Evolutionary conservation across 2,113 vertebrate species (phyloP), one percentile per base, ranked within the genome.

Genomic region (Gnathonemus echidnorhynchus): DNA sequence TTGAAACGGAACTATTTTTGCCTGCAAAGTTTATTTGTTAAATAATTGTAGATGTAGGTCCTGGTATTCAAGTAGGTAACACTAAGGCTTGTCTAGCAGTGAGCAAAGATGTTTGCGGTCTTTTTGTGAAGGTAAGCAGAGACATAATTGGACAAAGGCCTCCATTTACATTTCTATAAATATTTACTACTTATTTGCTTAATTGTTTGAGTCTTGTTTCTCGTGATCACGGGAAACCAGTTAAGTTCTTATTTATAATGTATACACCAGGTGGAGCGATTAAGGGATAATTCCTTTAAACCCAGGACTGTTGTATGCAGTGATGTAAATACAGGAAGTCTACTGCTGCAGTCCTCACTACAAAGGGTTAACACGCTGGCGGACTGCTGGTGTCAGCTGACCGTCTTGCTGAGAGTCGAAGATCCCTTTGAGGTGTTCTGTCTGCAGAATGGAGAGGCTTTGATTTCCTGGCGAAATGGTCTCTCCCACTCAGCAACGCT

Each of bases 1-100:
- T 99, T 97, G 98, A 99, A 99, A 99, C 97, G 96, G 96, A 98
- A 97, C 97, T 98, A 98, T 98, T 98, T 98, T 99, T 99, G 98
- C 98, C 98, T 99, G 98, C 98, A 97, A 97, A 97, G 98, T 98
- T 95, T 98, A 96, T 97, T 98, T 99, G 98, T 99, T 98, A 98
- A 98, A 98, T 99, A 99, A 97, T 96, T 99, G 97, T 99, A 99
- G 98, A 99, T 96, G 97, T 98, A 98, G 97, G 97, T 97, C 97
- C 96, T 97, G 97, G 97, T 99, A 99, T 98, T 98, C 98, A 99
- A 99, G 98, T 97, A 97, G 97, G 96, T 97, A 97, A 98, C 97
- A 98, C 97, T 98, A 99, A 97, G 97, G 97, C 98, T 98, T 98
- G 97, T 97, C 97, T 96, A 97, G 97, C 95, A 94, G 96, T 95